phyloP scores from a whole-genome alignment of 2,113 vertebrate species.

The Leptobrachium ailaonicum region DNA sequence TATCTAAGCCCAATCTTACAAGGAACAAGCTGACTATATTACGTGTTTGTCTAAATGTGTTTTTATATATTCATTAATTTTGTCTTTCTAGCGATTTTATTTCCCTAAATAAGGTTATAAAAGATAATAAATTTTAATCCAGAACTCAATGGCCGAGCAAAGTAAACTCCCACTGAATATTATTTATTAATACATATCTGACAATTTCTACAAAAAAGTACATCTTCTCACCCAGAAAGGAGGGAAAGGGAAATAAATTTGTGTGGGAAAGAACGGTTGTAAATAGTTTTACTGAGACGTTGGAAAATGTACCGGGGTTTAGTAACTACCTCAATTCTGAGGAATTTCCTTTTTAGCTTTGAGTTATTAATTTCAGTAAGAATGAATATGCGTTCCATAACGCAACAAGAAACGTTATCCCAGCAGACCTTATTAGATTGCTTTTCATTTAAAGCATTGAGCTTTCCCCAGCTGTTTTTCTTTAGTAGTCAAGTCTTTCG shows the following conservation, averaged over 20 bases:
- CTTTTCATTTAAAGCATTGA: slow-evolving; percentile 74
- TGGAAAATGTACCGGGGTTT: slow-evolving; percentile 71
- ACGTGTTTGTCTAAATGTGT: slow-evolving; percentile 12
- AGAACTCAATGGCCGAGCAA: too few relatives aligned
- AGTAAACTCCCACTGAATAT: slow-evolving; percentile 36
- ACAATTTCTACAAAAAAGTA: slow-evolving; percentile 65
- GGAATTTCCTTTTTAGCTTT: slow-evolving; percentile 77
- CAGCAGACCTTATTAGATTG: slow-evolving; percentile 73
- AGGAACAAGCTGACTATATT: slow-evolving; percentile 10
- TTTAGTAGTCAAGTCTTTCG: slow-evolving; percentile 26
- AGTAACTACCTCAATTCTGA: slow-evolving; percentile 77
- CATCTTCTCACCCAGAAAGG: slow-evolving; percentile 59
- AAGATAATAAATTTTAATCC: too few relatives aligned
- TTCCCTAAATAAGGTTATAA: too few relatives aligned
- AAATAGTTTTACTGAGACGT: slow-evolving; percentile 70
- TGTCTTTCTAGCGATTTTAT: too few relatives aligned
- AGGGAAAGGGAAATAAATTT: slow-evolving; percentile 42
- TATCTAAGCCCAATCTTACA: slow-evolving; percentile 16
- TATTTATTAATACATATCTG: slow-evolving; percentile 77
- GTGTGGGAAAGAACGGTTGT: slow-evolving; percentile 65
- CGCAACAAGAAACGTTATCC: slow-evolving; percentile 70
- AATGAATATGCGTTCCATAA: slow-evolving; percentile 69
- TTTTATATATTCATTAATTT: neutral
- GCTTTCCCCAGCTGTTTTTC: slow-evolving; percentile 72
- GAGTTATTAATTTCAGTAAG: slow-evolving; percentile 70